A percentile compares a stretch with the other conserved stretches of the same genome.
phyloP scores from a whole-genome alignment of 2,888 invertebrate genomes.

The Pedicia rivosa region DNA sequence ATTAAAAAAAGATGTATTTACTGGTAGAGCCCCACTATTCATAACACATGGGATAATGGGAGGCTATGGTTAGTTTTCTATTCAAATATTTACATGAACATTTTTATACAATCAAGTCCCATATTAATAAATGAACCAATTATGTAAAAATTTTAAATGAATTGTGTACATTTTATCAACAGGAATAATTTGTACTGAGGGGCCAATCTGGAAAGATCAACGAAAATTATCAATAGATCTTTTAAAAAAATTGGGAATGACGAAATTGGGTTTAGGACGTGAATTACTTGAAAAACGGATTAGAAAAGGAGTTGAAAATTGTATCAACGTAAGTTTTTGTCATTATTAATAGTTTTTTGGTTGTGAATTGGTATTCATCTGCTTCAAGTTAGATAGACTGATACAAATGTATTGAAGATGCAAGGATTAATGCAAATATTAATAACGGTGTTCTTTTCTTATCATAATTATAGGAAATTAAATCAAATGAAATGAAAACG shows the following conservation, averaged over 20 bases:
- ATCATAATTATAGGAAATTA: too few relatives aligned
- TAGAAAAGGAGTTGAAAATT: constrained; percentile 40
- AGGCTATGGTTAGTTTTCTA: constrained; percentile 68
- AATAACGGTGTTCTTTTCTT: too few relatives aligned
- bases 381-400: background rate
- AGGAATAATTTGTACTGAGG: constrained; percentile 76
- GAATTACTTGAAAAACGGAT: constrained; percentile 49
- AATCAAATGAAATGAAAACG: constrained; percentile 19
- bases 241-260: constrained; percentile 57
- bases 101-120: too few relatives aligned
- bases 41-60: constrained; percentile 77
- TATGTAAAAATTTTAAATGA: too few relatives aligned
- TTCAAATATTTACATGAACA: too few relatives aligned
- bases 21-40: constrained; percentile 61
- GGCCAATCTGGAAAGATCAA: constrained; percentile 68
- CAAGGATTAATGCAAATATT: too few relatives aligned
- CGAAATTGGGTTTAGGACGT: constrained; percentile 43
- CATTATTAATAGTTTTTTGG: background rate
- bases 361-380: background rate
- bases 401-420: constrained; percentile 17
- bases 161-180: too few relatives aligned
- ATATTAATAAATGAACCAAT: too few relatives aligned
- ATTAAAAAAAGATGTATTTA: constrained; percentile 51
- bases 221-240: constrained; percentile 55
- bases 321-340: constrained; percentile 35